phyloP scores from a whole-genome alignment of 2,797 vertebrate species.

The Pogoniulus pusillus region DNA sequence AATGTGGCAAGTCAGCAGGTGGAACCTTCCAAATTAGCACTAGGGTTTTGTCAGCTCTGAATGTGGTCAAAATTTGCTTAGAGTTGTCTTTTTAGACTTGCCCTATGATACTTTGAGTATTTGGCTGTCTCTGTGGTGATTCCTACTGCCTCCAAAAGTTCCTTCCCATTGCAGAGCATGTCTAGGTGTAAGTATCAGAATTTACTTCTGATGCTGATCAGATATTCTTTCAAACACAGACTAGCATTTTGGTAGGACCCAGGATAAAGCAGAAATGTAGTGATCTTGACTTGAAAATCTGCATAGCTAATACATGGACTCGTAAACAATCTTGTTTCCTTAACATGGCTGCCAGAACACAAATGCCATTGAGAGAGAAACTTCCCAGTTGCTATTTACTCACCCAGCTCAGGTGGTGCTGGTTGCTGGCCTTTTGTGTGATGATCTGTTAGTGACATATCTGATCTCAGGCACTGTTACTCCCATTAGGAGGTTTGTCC shows the following conservation, averaged over 20 bases:
- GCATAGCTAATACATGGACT: accelerated
- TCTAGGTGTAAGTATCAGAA: background rate
- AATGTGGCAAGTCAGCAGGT: background rate
- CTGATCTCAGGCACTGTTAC: slow-evolving; percentile 16
- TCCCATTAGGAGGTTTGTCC: background rate
- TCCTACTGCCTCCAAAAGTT: background rate
- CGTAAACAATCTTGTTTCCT: background rate
- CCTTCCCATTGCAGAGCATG: background rate
- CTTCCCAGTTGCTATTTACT: background rate
- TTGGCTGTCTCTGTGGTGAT: background rate
- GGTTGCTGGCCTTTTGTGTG: background rate
- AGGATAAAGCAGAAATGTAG: background rate
- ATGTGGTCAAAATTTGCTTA: background rate
- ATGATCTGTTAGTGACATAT: background rate
- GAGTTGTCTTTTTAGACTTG: background rate
- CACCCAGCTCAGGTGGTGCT: background rate
- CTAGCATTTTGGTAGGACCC: background rate
- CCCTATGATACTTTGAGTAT: background rate
- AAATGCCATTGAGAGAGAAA: background rate
- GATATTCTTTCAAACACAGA: background rate
- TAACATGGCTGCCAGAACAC: background rate
- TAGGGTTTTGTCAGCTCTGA: background rate
- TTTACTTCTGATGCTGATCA: background rate
- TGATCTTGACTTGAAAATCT: background rate
- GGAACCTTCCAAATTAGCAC: background rate